Base-by-base conservation (phyloP, 2,113 vertebrate species). In the Raphicerus campestris region DNA sequence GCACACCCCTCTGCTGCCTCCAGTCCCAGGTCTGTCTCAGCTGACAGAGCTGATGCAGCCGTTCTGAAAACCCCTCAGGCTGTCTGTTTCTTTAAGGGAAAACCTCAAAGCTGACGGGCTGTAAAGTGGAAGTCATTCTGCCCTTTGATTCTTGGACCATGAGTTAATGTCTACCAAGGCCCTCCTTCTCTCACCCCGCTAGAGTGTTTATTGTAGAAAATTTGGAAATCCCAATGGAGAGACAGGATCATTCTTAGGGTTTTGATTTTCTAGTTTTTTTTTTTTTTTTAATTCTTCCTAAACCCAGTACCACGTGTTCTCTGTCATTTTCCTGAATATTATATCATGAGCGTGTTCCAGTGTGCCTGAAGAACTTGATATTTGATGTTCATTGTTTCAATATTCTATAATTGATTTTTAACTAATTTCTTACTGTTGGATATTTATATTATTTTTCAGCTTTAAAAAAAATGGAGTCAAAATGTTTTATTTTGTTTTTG, bases 81-180 rank as follows among this genome's bases (percentile, higher is more conserved):
- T 92, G 30, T 11, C 73, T 91, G 30, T 93, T 85, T 93, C 66
- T 90, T 92, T 88, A 88, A 94, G 78, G 61, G 39, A 63, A 83
- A 84, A 90, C 55, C 47, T 60, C n/a, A 24, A 70, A 77, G 73
- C 39, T 45, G 80, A 84, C 10, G 42, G 61, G 42, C 78, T 81
- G 7, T 95, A 51, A 94, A 93, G 56, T 66, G 26, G 39, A 82
- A 92, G 89, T n/a, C 93, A 93, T 58, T 78, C 51, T 75, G 6
- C 70, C 86, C 84, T 93, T 42, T 96, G 93, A 91, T 95, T 89
- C 39, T 91, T 91, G 51, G 17, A 83, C 89, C 47, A 1, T 53
- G 83, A 82, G 53, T 97, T 96, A 75, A 73, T 87, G 55, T 93
- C 61, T 94, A 51, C 73, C 32, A 19, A 88, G 87, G 42, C 16